phyloP scores from a whole-genome alignment of 2,113 vertebrate species.

The Ovis canadensis region DNA sequence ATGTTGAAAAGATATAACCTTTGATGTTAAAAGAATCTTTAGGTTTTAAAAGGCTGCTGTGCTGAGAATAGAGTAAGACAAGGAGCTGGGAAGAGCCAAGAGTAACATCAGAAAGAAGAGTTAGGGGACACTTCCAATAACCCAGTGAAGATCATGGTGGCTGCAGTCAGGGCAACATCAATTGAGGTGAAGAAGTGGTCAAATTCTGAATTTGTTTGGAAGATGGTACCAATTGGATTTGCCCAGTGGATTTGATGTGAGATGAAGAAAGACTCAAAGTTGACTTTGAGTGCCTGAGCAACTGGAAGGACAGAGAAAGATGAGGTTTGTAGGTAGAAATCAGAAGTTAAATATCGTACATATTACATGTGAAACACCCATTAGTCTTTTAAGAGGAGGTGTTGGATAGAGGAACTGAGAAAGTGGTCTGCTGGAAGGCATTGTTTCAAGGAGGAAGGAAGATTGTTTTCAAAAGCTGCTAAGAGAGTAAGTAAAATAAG shows the following conservation, averaged over 20 bases:
- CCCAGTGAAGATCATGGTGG: not conserved
- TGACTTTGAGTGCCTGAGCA: not conserved
- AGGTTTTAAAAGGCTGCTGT: not conserved
- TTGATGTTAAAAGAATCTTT: not conserved
- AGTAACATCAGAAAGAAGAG: not conserved
- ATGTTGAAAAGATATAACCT: not conserved
- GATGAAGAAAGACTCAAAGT: not conserved
- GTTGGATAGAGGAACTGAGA: not conserved
- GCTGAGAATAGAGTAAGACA: not conserved
- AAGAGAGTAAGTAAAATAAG: not conserved
- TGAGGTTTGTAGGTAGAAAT: not conserved
- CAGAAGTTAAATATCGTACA: not conserved
- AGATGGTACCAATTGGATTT: not conserved
- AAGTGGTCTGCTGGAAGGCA: not conserved
- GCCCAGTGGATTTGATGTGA: not conserved
- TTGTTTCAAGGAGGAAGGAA: not conserved
- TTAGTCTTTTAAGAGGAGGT: not conserved
- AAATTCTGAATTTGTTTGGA: not conserved
- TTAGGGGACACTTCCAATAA: not conserved
- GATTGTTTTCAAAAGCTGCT: not conserved
- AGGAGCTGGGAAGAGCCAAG: not conserved
- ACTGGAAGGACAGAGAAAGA: not conserved
- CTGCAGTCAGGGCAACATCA: not conserved
- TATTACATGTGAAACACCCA: not conserved
- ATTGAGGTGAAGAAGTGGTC: not conserved